A percentile compares a stretch with the other conserved stretches of the same genome.
phyloP scores from a whole-genome alignment of 2,888 invertebrate species.

The Eretmocerus hayati region DNA sequence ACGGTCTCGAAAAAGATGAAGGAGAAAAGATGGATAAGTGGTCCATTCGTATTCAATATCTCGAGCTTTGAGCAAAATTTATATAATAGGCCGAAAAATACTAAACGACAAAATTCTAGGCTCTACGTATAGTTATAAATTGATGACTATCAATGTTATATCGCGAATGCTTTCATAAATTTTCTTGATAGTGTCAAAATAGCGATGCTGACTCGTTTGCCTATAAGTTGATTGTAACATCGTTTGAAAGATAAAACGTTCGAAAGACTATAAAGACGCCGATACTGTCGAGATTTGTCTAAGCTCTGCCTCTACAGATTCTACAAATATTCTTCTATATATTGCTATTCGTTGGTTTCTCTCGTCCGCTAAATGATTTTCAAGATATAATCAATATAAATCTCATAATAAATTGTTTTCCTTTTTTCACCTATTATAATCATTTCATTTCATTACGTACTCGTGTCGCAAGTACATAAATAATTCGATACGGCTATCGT shows the following conservation, averaged over 20 bases:
- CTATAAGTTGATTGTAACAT: slow-evolving; percentile 8
- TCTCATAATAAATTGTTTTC: slow-evolving; percentile 7
- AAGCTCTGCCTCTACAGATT: slow-evolving; percentile 21
- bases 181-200: too few species aligned
- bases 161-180: too few species aligned
- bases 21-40: too few species aligned
- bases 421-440: slow-evolving; percentile 12
- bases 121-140: too few species aligned
- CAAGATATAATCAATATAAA: slow-evolving; percentile 9
- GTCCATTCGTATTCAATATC: too few species aligned
- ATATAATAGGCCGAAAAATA: too few species aligned
- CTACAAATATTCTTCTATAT: slow-evolving; percentile 20
- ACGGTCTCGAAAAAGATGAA: too few species aligned
- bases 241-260: slow-evolving; percentile 17
- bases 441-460: slow-evolving; percentile 13
- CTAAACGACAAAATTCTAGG: too few species aligned
- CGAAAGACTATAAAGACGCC: slow-evolving; percentile 24
- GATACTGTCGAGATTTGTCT: slow-evolving; percentile 11
- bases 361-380: slow-evolving; percentile 25
- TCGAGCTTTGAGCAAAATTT: too few species aligned
- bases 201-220: too few species aligned
- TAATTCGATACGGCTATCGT: slow-evolving; percentile 12
- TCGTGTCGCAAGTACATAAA: slow-evolving; percentile 10
- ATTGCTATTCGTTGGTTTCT: slow-evolving; percentile 31
- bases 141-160: too few species aligned